These are phyloP conservation scores for Asobara japonica DNA, from an alignment of 1,140 invertebrate species.

Conservation along the genomic window DNA sequence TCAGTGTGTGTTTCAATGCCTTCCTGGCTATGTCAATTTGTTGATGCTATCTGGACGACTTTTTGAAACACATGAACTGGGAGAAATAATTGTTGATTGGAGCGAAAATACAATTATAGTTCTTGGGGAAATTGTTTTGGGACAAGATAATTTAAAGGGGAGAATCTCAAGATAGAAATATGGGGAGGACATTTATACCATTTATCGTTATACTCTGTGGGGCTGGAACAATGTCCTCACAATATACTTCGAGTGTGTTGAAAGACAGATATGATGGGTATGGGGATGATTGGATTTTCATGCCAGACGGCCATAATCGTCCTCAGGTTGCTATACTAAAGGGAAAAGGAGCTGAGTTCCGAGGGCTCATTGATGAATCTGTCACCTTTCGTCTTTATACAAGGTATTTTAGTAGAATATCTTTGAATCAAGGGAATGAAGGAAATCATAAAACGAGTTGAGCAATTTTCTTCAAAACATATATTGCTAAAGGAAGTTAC, in stretches of 20 bases:
- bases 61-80: no score
- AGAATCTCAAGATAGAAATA: no score
- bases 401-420: slow-evolving; percentile 52
- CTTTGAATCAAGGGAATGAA: background rate
- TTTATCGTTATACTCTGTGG: background rate
- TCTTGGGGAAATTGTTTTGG: no score
- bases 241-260: slow-evolving; percentile 44
- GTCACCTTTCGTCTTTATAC: slow-evolving; percentile 59
- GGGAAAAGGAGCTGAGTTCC: slow-evolving; percentile 40
- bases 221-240: background rate
- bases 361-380: slow-evolving; percentile 47
- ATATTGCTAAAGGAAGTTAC: no score
- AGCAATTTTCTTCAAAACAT: no score
- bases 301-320: slow-evolving; percentile 72
- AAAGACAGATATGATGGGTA: slow-evolving; percentile 62
- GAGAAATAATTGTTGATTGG: background rate
- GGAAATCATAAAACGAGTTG: background rate
- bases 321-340: slow-evolving; percentile 68
- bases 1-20: background rate
- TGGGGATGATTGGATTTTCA: slow-evolving; percentile 73
- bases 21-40: background rate
- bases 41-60: no score
- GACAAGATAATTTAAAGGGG: background rate
- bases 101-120: no score
- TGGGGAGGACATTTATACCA: background rate